Base-by-base conservation (phyloP, 2,888 invertebrate species). In the Mongoloraphidia duomilia region DNA sequence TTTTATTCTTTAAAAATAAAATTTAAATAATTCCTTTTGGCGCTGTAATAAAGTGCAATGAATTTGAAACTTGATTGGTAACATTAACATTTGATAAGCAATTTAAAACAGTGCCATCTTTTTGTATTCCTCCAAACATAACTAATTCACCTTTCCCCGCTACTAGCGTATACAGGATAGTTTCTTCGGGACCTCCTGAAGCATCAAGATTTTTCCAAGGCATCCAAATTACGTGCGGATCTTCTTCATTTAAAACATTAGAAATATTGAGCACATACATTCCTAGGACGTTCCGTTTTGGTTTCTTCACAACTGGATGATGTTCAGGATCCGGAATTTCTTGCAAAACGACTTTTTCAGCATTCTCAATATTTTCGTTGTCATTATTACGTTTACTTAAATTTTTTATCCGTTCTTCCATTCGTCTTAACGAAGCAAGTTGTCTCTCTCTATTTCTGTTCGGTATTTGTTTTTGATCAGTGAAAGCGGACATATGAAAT, bases 61-160 rank as follows among this genome's bases (percentile, higher is more conserved):
- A 78, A 70, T 86, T 86, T 39, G 85, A 84, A 61, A 85, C 84
- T 67, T 80, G 78, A 61, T 79, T 80, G 57, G 78, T 79, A 49
- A 67, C 65, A 35, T 26, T 79, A 49, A 67, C 65, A 17, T 26
- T 33, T 26, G 14, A 10, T 47, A 47, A 47, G 11, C 40, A 46
- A 17, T 67, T 77, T 53, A 79, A 65, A 52, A 79, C 75, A 53
- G 73, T 73, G 50, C 77, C 75, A 63, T 87, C 85, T 64, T 88
- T 89, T 59, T 85, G 82, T 55, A 95, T 89, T 50, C 95, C 96
- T n/a, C 95, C 95, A 71, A 96, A 95, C 76, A 96, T 84, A 47
- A 96, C 83, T 34, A 96, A 68, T 71, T 96, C 95, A 10, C 90
- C 90, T 62, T 90, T 84, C 11, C 93, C 95, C 54, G 84, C 79